phyloP scores from a whole-genome alignment of 2,797 vertebrate species.

The Uromys caudimaculatus region DNA sequence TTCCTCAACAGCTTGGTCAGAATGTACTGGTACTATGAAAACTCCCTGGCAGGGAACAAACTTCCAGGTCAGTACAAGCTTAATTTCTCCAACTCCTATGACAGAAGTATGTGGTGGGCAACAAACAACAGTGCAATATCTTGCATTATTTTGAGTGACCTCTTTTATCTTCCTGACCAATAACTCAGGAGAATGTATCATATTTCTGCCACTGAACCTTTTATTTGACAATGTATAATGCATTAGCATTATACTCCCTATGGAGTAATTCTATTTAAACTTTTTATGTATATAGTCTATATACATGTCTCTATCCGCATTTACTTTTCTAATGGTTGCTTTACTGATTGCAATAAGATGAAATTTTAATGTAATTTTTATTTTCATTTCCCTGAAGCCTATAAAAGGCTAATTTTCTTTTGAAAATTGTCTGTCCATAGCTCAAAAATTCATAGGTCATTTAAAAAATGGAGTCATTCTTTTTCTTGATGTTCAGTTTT shows the following conservation, averaged over 20 bases:
- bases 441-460: background rate
- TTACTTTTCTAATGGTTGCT: background rate
- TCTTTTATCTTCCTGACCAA: background rate
- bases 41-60: background rate
- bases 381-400: background rate
- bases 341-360: background rate
- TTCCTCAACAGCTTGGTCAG: background rate
- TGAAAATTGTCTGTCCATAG: background rate
- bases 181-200: background rate
- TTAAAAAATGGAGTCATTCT: background rate
- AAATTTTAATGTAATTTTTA: background rate
- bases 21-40: background rate
- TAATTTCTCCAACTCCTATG: background rate
- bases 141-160: background rate
- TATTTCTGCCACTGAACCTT: background rate
- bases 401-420: background rate
- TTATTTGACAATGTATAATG: background rate
- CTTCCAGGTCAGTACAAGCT: background rate
- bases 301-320: background rate
- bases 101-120: background rate
- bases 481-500: background rate
- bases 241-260: background rate
- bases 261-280: background rate
- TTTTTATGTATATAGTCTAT: background rate
- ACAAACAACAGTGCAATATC: background rate